These are phyloP conservation scores for Spinibarbus caldwelli DNA, from an alignment of 2,797 vertebrate species.

Conservation along the genomic window DNA sequence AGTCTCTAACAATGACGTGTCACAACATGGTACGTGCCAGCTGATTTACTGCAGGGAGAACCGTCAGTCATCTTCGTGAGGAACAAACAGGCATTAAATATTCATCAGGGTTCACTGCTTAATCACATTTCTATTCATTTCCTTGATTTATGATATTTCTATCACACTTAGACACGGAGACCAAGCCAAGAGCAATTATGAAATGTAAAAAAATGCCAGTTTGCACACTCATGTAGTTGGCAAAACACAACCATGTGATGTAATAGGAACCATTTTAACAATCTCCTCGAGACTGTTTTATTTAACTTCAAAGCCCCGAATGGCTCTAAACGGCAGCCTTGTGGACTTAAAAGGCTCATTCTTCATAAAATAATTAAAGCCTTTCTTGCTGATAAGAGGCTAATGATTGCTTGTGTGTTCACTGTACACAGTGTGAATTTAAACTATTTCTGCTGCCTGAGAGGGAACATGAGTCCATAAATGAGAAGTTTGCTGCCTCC, in stretches of 20 bases:
- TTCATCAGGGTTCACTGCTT: slow-evolving; percentile 42
- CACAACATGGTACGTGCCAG: slow-evolving; percentile 35
- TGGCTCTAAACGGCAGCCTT: slow-evolving; percentile 10
- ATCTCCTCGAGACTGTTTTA: slow-evolving; percentile 27
- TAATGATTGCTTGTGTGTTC: slow-evolving; percentile 50
- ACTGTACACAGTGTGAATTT: slow-evolving; percentile 54
- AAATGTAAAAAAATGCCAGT: slow-evolving; percentile 15
- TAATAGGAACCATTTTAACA: slow-evolving; percentile 35
- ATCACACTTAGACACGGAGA: slow-evolving; percentile 23
- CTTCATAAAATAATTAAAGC: slow-evolving; percentile 57
- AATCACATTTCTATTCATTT: slow-evolving; percentile 44
- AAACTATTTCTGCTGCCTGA: slow-evolving; percentile 37
- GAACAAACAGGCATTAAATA: slow-evolving; percentile 52
- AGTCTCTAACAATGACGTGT: slow-evolving; percentile 41
- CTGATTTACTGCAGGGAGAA: slow-evolving; percentile 38
- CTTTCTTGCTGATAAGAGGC: slow-evolving; percentile 40
- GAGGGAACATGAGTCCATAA: slow-evolving; percentile 34
- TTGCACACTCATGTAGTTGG: neutral
- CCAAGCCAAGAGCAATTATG: slow-evolving; percentile 30
- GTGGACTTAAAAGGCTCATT: slow-evolving; percentile 49
- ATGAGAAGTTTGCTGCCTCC: slow-evolving; percentile 12
- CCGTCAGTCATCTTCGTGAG: slow-evolving; percentile 27
- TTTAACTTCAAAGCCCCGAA: slow-evolving; percentile 41
- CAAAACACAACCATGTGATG: slow-evolving; percentile 5
- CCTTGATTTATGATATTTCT: slow-evolving; percentile 44